These are phyloP conservation scores for Caenorhabditis sp. DNA, from an alignment of 2,888 invertebrate genomes.

Conservation along the genomic window DNA sequence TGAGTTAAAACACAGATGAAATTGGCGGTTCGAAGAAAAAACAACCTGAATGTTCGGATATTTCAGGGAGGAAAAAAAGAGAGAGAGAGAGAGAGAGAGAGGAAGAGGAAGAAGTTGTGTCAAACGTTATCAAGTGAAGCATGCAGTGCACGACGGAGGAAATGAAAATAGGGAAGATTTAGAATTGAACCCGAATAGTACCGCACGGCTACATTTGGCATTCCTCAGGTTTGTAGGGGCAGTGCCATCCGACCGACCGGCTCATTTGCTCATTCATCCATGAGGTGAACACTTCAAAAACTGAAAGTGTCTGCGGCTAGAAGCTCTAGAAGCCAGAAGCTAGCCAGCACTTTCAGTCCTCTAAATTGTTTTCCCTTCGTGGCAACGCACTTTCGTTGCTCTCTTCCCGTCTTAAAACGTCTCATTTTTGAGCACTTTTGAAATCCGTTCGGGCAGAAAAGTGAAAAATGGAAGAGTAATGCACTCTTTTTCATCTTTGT, in stretches of 20 bases:
- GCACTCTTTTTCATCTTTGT: not conserved
- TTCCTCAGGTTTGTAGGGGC: conserved; percentile 13
- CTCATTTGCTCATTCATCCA: not conserved
- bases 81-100: not conserved
- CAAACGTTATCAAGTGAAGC: conserved; percentile 38
- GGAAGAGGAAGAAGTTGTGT: conserved; percentile 9
- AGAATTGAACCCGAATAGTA: not conserved
- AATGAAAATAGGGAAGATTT: not conserved
- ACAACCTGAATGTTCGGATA: too few relatives aligned
- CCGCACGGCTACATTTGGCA: not conserved
- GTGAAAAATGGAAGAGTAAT: not conserved
- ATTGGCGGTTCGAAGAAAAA: too few relatives aligned
- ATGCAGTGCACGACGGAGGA: conserved; percentile 11
- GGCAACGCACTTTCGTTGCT: not conserved
- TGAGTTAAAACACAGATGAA: too few relatives aligned
- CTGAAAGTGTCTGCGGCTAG: too few relatives aligned
- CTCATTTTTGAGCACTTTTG: not conserved
- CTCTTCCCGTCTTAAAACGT: not conserved
- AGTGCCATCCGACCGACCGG: not conserved
- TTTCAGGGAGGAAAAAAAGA: not conserved
- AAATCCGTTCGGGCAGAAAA: not conserved
- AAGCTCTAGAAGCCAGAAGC: too few relatives aligned
- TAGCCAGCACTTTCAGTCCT: not conserved
- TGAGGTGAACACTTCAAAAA: too few relatives aligned
- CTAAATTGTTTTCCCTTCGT: not conserved